Conservation (phyloP, 2,797 vertebrate genomes). For the Coreius guichenoti region DNA sequence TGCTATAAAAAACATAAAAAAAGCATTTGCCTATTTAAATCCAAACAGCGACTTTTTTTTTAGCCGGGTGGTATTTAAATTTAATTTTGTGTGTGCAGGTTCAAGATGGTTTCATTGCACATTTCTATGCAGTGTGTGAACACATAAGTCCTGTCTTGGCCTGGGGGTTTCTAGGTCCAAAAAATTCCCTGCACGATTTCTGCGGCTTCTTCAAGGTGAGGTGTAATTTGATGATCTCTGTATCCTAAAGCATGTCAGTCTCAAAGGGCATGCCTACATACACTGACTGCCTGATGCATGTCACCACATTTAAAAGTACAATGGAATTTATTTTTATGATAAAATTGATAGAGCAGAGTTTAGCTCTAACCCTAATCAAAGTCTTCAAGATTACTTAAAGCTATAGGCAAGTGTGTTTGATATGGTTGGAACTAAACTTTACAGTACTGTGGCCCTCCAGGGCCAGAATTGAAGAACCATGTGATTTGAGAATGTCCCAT, state of each 20-base stretch:
- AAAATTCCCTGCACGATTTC: slow-evolving; percentile 90
- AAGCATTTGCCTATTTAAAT: too few species aligned
- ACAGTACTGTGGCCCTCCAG: background rate
- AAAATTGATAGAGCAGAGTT: background rate
- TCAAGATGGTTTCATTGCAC: slow-evolving; percentile 92
- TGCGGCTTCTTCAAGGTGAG: slow-evolving; percentile 96
- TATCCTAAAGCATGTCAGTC: background rate
- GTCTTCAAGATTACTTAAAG: background rate
- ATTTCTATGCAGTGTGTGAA: slow-evolving; percentile 95
- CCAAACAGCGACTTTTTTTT: too few species aligned
- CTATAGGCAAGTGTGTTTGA: background rate
- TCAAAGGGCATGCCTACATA: background rate
- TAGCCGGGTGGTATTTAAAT: too few species aligned
- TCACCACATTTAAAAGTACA: background rate
- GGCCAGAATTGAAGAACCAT: background rate
- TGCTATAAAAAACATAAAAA: too few species aligned
- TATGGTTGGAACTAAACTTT: background rate
- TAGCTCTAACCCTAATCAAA: background rate
- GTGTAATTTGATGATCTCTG: background rate
- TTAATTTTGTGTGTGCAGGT: slow-evolving; percentile 73
- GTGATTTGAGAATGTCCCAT: background rate
- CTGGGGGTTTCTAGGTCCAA: slow-evolving; percentile 96
- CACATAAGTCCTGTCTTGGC: slow-evolving; percentile 94
- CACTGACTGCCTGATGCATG: background rate
- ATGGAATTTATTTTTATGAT: background rate